phyloP scores from a whole-genome alignment of 1,140 invertebrate species.

The Sminthurides bifidus region DNA sequence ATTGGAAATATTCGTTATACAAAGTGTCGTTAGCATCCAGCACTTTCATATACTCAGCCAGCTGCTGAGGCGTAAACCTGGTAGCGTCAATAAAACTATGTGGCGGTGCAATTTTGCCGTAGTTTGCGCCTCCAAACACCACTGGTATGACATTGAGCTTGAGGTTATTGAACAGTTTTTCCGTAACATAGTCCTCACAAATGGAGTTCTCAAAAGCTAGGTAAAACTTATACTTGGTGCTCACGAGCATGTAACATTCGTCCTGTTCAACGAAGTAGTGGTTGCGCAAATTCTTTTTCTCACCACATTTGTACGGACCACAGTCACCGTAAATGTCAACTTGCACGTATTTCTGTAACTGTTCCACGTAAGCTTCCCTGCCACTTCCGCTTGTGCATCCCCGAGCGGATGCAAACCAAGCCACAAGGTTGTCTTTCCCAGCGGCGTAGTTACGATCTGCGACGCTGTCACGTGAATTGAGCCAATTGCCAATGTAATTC shows the following conservation, averaged over 20 bases:
- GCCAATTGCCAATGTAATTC: slow-evolving; percentile 20
- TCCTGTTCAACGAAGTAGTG: slow-evolving; percentile 32
- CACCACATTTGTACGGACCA: slow-evolving; percentile 32
- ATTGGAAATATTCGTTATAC: slow-evolving; percentile 40
- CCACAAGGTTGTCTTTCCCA: slow-evolving; percentile 31
- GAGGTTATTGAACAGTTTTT: slow-evolving; percentile 55
- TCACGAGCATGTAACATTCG: slow-evolving; percentile 34
- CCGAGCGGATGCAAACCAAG: slow-evolving; percentile 42
- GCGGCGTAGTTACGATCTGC: slow-evolving; percentile 28
- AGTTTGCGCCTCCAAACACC: slow-evolving; percentile 37
- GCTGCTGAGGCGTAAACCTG: slow-evolving; percentile 39
- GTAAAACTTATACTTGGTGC: slow-evolving; percentile 61
- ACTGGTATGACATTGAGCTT: slow-evolving; percentile 36
- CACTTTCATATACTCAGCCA: slow-evolving; percentile 38
- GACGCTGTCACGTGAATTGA: slow-evolving; percentile 19
- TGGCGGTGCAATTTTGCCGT: slow-evolving; percentile 34
- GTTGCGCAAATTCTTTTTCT: slow-evolving; percentile 33
- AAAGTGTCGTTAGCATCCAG: slow-evolving; percentile 37
- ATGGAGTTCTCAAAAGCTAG: slow-evolving; percentile 74
- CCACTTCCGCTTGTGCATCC: slow-evolving; percentile 38
- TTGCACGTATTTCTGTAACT: slow-evolving; percentile 39
- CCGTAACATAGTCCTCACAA: slow-evolving; percentile 79
- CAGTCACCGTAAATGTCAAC: slow-evolving; percentile 48
- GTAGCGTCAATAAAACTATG: slow-evolving; percentile 38
- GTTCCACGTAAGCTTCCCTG: slow-evolving; percentile 39